phyloP scores from a whole-genome alignment of 2,888 invertebrate species.

The Ophion slaviceki region DNA sequence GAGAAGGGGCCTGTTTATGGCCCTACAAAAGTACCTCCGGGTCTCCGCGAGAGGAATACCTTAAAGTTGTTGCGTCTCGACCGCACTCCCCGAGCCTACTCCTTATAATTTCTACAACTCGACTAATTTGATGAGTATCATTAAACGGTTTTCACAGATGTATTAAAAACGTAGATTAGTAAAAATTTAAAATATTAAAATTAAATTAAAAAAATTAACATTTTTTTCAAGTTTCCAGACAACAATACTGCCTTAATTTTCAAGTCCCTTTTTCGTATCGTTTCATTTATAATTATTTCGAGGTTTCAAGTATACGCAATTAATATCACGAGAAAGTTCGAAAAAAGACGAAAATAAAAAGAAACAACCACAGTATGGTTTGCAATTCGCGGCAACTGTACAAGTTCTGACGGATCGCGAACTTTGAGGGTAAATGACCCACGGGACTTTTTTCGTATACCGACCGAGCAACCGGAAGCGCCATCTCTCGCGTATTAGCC shows the following conservation, averaged over 20 bases:
- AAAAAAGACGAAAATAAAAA: neutral
- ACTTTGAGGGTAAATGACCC: conserved; percentile 8
- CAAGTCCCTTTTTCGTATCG: neutral
- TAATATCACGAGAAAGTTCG: neutral
- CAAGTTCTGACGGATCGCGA: conserved; percentile 32
- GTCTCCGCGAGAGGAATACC: too few species aligned
- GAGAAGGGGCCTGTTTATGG: too few species aligned
- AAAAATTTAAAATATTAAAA: too few species aligned
- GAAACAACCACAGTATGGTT: neutral
- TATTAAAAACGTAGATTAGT: too few species aligned
- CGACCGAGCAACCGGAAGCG: conserved; percentile 10
- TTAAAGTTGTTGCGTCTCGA: too few species aligned
- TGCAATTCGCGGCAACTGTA: neutral
- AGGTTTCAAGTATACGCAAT: neutral
- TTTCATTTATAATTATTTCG: neutral
- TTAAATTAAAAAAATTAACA: too few species aligned
- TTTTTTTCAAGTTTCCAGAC: too few species aligned
- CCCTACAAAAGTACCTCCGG: too few species aligned
- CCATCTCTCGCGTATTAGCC: neutral
- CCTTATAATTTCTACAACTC: too few species aligned
- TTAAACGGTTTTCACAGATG: too few species aligned
- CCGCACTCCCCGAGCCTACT: too few species aligned
- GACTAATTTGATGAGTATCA: too few species aligned
- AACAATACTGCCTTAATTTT: neutral
- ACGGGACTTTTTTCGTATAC: conserved; percentile 39